Evolutionary conservation across 2,797 vertebrate genomes (phyloP), one percentile per base, ranked within the genome.

Genomic region (Corythornis leucogaster): DNA sequence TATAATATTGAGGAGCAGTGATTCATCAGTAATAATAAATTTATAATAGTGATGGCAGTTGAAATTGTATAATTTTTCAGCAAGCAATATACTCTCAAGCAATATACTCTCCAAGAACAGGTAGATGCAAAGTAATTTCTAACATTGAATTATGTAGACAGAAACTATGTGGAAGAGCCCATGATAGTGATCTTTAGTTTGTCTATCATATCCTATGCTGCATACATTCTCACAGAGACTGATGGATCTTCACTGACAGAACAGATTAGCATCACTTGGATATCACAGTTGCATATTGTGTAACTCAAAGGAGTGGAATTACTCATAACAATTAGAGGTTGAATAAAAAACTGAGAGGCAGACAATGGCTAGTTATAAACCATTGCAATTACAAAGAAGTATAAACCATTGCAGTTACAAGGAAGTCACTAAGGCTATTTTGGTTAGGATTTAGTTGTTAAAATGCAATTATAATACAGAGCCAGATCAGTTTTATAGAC

Each of bases 11-110:
- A 90, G 57, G 57, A 86, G 81, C 42, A 86, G 79, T 19, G 64
- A 94, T 81, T 80, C 78, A 84, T 51, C 11, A 24, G 42, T 62
- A 91, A 84, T 90, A 53, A 92, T 89, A 85, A 82, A 93, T 92
- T 70, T 74, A 30, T 91, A 94, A 95, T 74, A 84, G 45, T 70
- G 33, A 69, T 88, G 54, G 50, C 35, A 91, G 67, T 63, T 40
- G 30, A 95, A 93, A 93, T 51, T 4, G 54, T 59, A 58, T 58
- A 9, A 73, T 94, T 93, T 89, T 90, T 38, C 53, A 86, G 48
- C 15, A 64, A 68, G 74, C 40, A 86, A 87, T 76, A 77, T 13
- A 69, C 53, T 73, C 33, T 67, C 31, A 64, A 68, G 74, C 40
- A 86, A 87, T 76, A 77, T 13, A 69, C 53, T 73, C 33, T 67